A percentile compares a stretch with the other conserved stretches of the same genome.
phyloP scores from a whole-genome alignment of 2,113 vertebrate species.

The Cyrtonyx montezumae region DNA sequence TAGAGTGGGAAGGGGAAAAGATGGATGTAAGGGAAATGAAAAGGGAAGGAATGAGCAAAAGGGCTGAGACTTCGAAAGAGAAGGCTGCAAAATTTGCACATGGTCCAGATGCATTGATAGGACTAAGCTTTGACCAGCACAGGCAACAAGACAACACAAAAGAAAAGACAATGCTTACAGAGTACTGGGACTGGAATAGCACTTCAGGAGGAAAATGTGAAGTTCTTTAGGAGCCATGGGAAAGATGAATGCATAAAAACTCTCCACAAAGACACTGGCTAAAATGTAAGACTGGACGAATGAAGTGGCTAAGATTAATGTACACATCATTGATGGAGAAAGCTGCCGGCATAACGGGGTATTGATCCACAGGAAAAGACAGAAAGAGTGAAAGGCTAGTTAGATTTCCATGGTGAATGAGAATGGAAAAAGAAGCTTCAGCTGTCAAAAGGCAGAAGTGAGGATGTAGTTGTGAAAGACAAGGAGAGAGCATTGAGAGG shows the following conservation, averaged over 20 bases:
- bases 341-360: neutral
- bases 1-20: neutral
- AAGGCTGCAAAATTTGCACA: neutral
- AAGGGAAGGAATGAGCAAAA: neutral
- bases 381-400: neutral
- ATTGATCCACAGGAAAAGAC: neutral
- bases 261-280: neutral
- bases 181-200: neutral
- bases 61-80: neutral
- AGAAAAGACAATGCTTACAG: neutral
- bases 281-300: neutral
- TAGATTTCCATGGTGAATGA: neutral
- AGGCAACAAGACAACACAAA: neutral
- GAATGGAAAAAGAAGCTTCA: constrained; percentile 7
- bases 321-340: neutral
- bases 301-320: neutral
- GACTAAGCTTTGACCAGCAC: neutral
- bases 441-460: constrained; percentile 19
- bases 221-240: neutral
- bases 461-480: neutral
- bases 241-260: neutral
- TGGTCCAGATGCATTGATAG: neutral
- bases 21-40: neutral
- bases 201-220: neutral
- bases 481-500: neutral